Conservation (phyloP, 1,140 invertebrate species). For the Yoshiicerus persimilis region DNA sequence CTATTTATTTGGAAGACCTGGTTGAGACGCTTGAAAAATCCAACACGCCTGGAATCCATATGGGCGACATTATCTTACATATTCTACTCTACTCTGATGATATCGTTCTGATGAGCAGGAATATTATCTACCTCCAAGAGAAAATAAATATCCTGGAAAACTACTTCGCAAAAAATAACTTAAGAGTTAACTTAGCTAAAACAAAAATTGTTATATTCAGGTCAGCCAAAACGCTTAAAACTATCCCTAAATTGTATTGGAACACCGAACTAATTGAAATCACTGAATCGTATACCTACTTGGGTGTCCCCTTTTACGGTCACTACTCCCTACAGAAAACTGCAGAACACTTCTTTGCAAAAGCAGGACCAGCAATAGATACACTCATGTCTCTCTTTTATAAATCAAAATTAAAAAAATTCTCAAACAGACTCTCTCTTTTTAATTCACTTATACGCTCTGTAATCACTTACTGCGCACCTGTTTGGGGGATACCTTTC, state of each 20-base stretch:
- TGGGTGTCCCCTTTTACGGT: background rate
- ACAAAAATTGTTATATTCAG: constrained; percentile 26
- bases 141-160: background rate
- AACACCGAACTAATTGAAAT: constrained; percentile 10
- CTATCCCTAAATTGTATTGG: background rate
- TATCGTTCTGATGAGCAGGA: background rate
- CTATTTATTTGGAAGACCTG: constrained; percentile 43
- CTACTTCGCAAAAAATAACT: background rate
- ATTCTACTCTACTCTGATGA: constrained; percentile 32
- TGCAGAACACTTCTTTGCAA: background rate
- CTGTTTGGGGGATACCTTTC: background rate
- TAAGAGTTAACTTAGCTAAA: constrained; percentile 19
- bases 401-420: background rate
- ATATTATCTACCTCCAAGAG: background rate
- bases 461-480: background rate
- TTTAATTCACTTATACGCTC: background rate
- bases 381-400: background rate
- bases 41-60: background rate
- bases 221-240: background rate
- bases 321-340: background rate
- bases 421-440: background rate
- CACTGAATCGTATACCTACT: background rate
- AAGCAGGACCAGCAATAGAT: background rate
- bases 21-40: background rate
- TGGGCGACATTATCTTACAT: background rate